Percentiles rank a stretch among this genome's conserved stretches.
These are phyloP conservation scores for Metridium senile DNA, from an alignment of 92 coral and sea anemone genomes.

Conservation along the genomic window DNA sequence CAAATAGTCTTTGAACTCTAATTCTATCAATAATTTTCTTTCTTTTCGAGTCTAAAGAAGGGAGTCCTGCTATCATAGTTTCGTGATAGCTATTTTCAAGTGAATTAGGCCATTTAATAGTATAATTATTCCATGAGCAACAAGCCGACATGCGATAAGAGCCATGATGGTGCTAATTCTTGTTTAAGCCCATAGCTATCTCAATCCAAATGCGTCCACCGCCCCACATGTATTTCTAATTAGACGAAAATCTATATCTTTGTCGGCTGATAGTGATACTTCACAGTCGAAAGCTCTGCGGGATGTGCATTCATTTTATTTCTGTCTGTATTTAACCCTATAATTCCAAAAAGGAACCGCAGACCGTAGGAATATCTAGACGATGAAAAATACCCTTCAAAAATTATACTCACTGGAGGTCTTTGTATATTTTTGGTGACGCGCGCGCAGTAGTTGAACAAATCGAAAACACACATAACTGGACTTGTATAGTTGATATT, in stretches of 20 bases:
- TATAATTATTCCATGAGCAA: not conserved
- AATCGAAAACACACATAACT: too few species aligned
- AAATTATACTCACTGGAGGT: not conserved
- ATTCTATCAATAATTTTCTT: too few species aligned
- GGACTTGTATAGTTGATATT: too few species aligned
- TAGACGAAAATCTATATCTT: conserved; percentile 56
- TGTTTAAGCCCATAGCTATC: conserved; percentile 26
- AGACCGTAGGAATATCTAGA: conserved; percentile 5
- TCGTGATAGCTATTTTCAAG: conserved; percentile 1
- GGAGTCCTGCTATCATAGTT: too few species aligned
- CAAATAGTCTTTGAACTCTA: too few species aligned
- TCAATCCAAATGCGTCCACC: conserved; percentile 15
- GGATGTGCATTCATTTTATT: conserved; percentile 39
- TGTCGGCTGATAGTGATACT: conserved; percentile 51
- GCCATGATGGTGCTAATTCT: conserved; percentile 2
- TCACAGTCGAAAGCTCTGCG: conserved; percentile 38
- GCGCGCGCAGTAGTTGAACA: not conserved
- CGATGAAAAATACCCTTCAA: conserved; percentile 4
- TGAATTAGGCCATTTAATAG: not conserved
- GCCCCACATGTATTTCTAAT: conserved; percentile 64
- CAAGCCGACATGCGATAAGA: conserved; percentile 31
- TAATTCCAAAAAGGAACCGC: conserved; percentile 37
- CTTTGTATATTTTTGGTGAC: not conserved
- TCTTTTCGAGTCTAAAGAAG: too few species aligned
- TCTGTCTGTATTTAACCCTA: conserved; percentile 39